Conservation (phyloP, 2,888 invertebrate species). For the Scaptomyza cyrtandrae region DNA sequence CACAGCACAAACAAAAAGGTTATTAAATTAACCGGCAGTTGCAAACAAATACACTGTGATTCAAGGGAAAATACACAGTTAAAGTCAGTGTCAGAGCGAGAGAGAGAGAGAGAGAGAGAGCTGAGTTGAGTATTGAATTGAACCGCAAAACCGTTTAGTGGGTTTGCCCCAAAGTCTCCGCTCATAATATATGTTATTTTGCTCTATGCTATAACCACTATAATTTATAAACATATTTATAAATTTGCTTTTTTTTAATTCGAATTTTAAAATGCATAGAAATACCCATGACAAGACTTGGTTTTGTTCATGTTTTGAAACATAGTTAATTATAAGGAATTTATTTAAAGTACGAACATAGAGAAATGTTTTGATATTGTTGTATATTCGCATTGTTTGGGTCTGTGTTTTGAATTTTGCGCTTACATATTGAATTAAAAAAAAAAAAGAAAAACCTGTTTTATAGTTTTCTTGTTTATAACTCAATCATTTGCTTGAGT, state of each 20-base stretch:
- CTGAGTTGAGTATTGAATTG: neutral
- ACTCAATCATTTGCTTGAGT: neutral
- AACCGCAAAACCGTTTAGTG: neutral
- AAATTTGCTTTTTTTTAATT: too few species aligned
- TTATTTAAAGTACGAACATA: too few species aligned
- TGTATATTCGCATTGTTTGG: neutral
- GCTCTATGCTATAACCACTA: neutral
- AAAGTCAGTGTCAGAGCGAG: constrained; percentile 12
- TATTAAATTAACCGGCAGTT: constrained; percentile 8
- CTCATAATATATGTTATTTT: neutral
- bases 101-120: neutral
- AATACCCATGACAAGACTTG: neutral
- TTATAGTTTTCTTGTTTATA: neutral
- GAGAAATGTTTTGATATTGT: too few species aligned
- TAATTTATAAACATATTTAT: neutral
- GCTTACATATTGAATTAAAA: constrained; percentile 4
- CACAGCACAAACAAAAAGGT: constrained; percentile 4
- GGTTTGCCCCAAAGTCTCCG: constrained; percentile 4
- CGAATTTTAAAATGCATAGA: too few species aligned
- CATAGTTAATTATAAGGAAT: too few species aligned
- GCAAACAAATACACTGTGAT: constrained; percentile 21
- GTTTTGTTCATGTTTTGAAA: too few species aligned
- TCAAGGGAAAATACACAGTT: constrained; percentile 39
- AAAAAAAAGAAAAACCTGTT: constrained; percentile 26
- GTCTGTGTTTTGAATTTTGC: neutral